These are phyloP conservation scores for Pogonocichla stellata DNA, from an alignment of 2,113 vertebrate genomes.

Conservation along the genomic window DNA sequence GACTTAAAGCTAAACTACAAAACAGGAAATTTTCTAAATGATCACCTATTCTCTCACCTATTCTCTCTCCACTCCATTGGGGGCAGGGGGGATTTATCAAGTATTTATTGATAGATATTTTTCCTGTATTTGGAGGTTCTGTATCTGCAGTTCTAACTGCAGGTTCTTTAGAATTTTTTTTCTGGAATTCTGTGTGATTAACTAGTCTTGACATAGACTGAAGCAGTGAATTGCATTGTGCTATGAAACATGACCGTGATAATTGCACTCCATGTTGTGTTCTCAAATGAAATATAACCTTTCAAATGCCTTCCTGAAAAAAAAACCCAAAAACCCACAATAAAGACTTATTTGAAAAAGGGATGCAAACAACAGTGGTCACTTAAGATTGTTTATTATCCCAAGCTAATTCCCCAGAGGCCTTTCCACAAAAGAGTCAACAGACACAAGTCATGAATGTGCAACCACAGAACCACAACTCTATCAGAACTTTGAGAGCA, in stretches of 20 bases:
- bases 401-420: neutral
- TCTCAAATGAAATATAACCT: neutral
- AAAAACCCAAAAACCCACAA: neutral
- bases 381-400: neutral
- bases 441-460: neutral
- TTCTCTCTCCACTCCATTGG: neutral
- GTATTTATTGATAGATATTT: neutral
- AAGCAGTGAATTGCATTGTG: neutral
- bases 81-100: neutral
- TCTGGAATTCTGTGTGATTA: neutral
- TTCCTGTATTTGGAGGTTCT: neutral
- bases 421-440: neutral
- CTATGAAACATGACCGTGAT: neutral
- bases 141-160: neutral
- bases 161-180: neutral
- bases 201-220: neutral
- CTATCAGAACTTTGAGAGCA: neutral
- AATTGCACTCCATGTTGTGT: neutral
- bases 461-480: neutral
- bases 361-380: neutral
- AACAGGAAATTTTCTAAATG: neutral
- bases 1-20: neutral
- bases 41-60: neutral
- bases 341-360: neutral
- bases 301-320: neutral